phyloP scores from a whole-genome alignment of 1,140 invertebrate genomes.

The Bombus difficillimus region DNA sequence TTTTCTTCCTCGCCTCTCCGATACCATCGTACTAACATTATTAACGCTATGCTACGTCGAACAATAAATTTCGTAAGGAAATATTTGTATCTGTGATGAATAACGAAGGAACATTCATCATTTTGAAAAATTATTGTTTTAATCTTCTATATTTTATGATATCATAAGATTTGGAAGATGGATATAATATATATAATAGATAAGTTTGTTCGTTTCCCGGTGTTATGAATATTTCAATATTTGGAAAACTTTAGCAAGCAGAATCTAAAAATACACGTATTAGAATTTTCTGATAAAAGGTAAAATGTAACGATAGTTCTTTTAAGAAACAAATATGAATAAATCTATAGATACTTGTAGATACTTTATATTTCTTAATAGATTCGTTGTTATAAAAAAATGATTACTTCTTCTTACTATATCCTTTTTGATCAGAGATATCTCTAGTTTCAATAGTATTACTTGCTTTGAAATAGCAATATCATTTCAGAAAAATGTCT shows the following conservation, averaged over 20 bases:
- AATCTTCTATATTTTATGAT: too few species aligned
- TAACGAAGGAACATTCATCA: background rate
- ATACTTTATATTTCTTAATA: too few species aligned
- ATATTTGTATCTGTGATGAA: background rate
- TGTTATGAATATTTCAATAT: background rate
- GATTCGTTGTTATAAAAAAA: too few species aligned
- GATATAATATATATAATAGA: background rate
- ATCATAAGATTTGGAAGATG: background rate
- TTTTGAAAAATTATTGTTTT: background rate
- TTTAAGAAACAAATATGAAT: too few species aligned
- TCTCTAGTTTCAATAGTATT: too few species aligned
- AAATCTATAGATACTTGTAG: too few species aligned
- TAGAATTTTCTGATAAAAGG: background rate
- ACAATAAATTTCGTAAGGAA: background rate
- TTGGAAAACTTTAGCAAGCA: background rate
- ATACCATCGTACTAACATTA: background rate
- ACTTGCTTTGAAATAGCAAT: too few species aligned
- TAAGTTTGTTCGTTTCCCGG: background rate
- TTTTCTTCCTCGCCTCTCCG: constrained; percentile 18
- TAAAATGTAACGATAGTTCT: too few species aligned
- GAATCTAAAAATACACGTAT: background rate
- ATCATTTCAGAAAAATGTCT: too few species aligned
- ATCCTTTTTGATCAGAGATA: too few species aligned
- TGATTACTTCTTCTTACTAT: too few species aligned
- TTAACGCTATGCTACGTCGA: background rate